phyloP scores from a whole-genome alignment of 2,797 vertebrate species.

The Clarias fuscus region DNA sequence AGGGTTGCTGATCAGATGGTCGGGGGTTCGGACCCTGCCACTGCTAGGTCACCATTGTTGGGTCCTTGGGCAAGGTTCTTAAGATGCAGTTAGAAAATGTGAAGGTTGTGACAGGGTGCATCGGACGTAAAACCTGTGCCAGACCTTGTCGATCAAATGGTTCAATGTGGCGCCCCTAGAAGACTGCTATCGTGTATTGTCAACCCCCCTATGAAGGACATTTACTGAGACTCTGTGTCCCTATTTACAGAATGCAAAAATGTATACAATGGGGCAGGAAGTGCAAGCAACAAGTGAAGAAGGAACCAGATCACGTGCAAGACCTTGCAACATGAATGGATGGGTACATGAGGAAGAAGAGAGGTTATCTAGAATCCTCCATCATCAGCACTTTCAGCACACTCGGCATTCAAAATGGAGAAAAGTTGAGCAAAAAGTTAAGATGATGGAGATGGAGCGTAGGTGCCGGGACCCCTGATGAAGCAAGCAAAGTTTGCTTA shows the following conservation, averaged over 20 bases:
- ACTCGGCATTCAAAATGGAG: constrained; percentile 11
- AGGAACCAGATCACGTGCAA: neutral
- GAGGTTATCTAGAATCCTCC: constrained; percentile 45
- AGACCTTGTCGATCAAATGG: too few relatives aligned
- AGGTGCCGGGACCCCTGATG: constrained; percentile 64
- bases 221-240: neutral
- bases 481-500: constrained; percentile 44
- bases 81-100: too few relatives aligned
- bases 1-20: too few relatives aligned
- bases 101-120: too few relatives aligned
- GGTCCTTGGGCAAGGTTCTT: too few relatives aligned
- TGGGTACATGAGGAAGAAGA: constrained; percentile 37
- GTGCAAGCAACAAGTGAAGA: neutral
- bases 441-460: constrained; percentile 53
- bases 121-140: too few relatives aligned
- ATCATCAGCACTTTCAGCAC: constrained; percentile 3
- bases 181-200: too few relatives aligned
- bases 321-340: neutral
- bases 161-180: too few relatives aligned
- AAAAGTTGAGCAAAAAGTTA: constrained; percentile 56
- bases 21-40: too few relatives aligned
- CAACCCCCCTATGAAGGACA: too few relatives aligned
- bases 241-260: neutral
- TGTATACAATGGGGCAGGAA: neutral
- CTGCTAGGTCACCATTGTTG: too few relatives aligned